These are phyloP conservation scores for Psittacus erithacus DNA, from an alignment of 2,113 vertebrate genomes.

Conservation along the genomic window DNA sequence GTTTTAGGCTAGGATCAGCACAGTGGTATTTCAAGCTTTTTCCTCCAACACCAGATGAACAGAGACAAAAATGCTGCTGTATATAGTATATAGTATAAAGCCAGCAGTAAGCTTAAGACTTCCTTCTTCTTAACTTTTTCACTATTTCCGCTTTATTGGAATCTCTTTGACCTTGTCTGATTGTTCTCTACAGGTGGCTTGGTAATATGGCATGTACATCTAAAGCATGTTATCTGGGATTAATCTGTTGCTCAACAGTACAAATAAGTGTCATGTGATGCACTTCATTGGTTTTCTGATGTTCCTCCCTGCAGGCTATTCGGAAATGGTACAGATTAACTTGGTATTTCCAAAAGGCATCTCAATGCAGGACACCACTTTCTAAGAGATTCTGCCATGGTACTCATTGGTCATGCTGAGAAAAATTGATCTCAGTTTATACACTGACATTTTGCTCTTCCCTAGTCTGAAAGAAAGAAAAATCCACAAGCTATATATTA, in stretches of 20 bases:
- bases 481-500: neutral
- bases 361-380: neutral
- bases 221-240: conserved; percentile 35
- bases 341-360: conserved; percentile 11
- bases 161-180: conserved; percentile 4
- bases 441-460: neutral
- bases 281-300: conserved; percentile 32
- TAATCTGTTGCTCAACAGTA: conserved; percentile 42
- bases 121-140: neutral
- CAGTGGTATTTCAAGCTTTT: neutral
- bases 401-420: neutral
- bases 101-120: neutral
- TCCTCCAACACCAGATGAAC: neutral
- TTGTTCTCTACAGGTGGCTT: neutral
- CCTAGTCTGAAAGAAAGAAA: neutral
- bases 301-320: conserved; percentile 31
- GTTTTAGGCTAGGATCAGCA: neutral
- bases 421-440: neutral
- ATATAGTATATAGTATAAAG: neutral
- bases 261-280: neutral
- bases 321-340: conserved; percentile 49
- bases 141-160: neutral
- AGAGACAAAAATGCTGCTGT: neutral
- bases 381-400: neutral
- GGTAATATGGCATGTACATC: neutral